Evolutionary conservation across 2,797 vertebrate species (phyloP).

Genomic region (Paratrypauchen microcephalus): DNA sequence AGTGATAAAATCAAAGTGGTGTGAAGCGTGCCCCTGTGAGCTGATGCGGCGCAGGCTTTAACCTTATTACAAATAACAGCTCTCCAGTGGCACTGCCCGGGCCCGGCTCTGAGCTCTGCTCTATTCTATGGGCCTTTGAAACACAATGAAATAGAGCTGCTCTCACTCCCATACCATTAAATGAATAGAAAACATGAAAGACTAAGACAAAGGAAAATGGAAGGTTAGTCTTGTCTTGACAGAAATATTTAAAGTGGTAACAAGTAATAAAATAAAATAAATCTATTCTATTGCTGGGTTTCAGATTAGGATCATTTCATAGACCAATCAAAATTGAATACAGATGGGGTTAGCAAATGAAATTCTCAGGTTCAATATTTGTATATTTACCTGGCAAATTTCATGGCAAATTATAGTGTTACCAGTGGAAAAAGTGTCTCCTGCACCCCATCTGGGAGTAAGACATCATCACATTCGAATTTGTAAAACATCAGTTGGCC

Average conservation of each 20-base stretch:
- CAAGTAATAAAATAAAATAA: neutral
- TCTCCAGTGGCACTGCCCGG: constrained; percentile 37
- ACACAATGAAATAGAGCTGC: constrained; percentile 14
- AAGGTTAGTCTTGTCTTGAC: neutral
- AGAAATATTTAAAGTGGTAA: neutral
- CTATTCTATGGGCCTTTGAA: constrained; percentile 34
- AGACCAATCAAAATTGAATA: no score
- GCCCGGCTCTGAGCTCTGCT: constrained; percentile 17
- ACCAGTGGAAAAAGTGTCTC: no score
- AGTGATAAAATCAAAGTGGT: constrained; percentile 44
- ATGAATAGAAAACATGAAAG: constrained; percentile 37
- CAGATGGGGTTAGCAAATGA: no score
- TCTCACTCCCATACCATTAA: neutral
- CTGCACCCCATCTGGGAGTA: no score
- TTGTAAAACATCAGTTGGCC: no score
- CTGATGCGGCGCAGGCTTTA: constrained; percentile 43
- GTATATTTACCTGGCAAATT: no score
- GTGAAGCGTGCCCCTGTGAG: constrained; percentile 34
- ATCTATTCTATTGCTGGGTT: no score
- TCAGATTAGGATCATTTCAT: no score
- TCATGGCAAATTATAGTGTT: no score
- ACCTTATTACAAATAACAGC: constrained; percentile 56
- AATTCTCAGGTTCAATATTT: no score
- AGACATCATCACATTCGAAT: no score
- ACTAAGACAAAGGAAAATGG: neutral